These are phyloP conservation scores for Osmerus eperlanus DNA, from an alignment of 2,113 vertebrate genomes.

Conservation along the genomic window DNA sequence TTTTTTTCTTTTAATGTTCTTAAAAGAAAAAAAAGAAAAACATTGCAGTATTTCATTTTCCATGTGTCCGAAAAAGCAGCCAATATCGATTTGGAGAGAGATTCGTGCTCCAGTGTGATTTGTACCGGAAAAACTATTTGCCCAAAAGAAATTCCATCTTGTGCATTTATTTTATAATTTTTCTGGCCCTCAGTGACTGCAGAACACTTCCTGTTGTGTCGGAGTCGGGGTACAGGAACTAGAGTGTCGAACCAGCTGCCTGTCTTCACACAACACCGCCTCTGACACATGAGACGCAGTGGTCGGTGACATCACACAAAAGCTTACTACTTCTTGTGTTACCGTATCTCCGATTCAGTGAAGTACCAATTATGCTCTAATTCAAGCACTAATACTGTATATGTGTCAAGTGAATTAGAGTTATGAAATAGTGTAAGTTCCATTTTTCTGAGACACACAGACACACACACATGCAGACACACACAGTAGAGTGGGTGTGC, in stretches of 20 bases:
- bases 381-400: background rate
- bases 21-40: conserved; percentile 15
- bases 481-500: background rate
- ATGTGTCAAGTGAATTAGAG: background rate
- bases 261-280: conserved; percentile 20
- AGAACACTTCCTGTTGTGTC: no score
- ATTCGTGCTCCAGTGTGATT: conserved; percentile 18
- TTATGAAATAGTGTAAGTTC: no score
- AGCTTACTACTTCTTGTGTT: background rate
- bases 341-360: conserved; percentile 6
- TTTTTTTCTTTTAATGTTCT: background rate
- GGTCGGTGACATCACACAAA: conserved; percentile 16
- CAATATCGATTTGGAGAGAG: conserved; percentile 32
- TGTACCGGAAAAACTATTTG: conserved; percentile 22
- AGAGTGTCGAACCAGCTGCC: conserved; percentile 6
- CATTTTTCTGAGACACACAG: no score
- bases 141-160: background rate
- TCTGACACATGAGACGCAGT: conserved; percentile 14
- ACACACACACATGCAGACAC: no score
- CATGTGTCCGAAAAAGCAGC: conserved; percentile 8
- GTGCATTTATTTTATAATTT: no score
- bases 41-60: conserved; percentile 18
- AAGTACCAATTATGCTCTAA: background rate
- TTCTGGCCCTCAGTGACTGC: no score
- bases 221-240: no score